Evolutionary conservation across 2,113 vertebrate species (phyloP), one percentile per base, ranked within the genome.

Genomic region (Narcine bancroftii): DNA sequence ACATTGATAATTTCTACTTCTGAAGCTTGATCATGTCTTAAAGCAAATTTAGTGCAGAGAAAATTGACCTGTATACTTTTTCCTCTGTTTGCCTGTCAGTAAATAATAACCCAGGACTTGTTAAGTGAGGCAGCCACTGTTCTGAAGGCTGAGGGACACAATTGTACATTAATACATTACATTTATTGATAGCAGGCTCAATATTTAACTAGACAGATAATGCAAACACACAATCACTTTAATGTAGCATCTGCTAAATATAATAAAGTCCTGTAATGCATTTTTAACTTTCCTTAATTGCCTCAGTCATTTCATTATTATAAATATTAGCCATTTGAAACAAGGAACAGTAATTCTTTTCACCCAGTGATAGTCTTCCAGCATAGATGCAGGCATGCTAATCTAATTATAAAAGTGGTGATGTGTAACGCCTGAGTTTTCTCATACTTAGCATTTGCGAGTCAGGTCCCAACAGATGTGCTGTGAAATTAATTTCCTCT

Each of bases 401-500:
- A 99, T 99, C 98, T 98, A 99, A 99, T 99, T 99, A 99, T 97
- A 96, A 98, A 98, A 97, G 97, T 96, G 98, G 97, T 94, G 75
- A 95, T 97, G 97, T 98, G 92, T 97, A 98, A 98, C 97, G 95
- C 96, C 96, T 96, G 97, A 97, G 97, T 97, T 98, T 97, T 96
- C 97, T 97, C 97, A 96, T 97, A 97, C 97, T 99, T 98, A 98
- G 98, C 97, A 97, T 98, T 98, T 97, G 96, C 97, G 96, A 97
- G 97, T 96, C 95, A 95, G 95, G 97, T 97, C 97, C 98, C 98
- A 98, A 97, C 99, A 99, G 99, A 99, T 99, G 99, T 98, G 97
- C 98, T 98, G 98, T 97, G 98, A 99, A 99, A 99, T 99, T 99
- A 99, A 99, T 99, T 99, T 99, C 98, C 98, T 99, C 98, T 99